phyloP scores from a whole-genome alignment of 2,113 vertebrate genomes.

The Agapornis roseicollis region DNA sequence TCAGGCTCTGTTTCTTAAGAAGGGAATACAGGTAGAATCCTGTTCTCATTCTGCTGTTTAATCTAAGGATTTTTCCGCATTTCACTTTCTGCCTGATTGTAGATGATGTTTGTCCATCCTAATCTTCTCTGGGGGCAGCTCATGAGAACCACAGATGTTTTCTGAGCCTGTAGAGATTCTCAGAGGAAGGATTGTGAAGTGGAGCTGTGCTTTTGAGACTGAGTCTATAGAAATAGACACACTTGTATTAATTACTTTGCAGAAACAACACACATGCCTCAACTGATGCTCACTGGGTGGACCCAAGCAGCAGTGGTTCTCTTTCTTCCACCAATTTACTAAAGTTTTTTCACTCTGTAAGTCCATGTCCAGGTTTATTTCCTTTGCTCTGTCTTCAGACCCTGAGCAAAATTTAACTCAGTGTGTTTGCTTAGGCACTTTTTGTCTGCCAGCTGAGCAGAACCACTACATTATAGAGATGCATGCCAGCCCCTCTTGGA shows the following conservation, averaged over 20 bases:
- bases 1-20: not conserved
- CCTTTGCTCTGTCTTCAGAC: not conserved
- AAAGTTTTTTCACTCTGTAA: not conserved
- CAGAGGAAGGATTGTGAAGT: not conserved
- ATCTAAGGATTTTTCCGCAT: conserved; percentile 11
- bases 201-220: not conserved
- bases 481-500: not conserved
- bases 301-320: not conserved
- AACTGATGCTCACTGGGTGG: not conserved
- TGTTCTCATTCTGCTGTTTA: not conserved
- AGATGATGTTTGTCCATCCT: conserved; percentile 7
- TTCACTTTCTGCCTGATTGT: not conserved
- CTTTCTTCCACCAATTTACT: not conserved
- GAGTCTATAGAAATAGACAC: not conserved
- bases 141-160: not conserved
- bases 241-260: not conserved
- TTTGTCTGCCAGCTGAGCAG: conserved; percentile 11
- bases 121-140: not conserved
- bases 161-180: not conserved
- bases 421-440: not conserved
- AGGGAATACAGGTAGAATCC: not conserved
- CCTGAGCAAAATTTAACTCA: not conserved
- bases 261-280: not conserved
- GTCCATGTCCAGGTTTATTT: not conserved
- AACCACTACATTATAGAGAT: not conserved